phyloP scores from a whole-genome alignment of 1,140 invertebrate species.

The Chironomus striatipennis region DNA sequence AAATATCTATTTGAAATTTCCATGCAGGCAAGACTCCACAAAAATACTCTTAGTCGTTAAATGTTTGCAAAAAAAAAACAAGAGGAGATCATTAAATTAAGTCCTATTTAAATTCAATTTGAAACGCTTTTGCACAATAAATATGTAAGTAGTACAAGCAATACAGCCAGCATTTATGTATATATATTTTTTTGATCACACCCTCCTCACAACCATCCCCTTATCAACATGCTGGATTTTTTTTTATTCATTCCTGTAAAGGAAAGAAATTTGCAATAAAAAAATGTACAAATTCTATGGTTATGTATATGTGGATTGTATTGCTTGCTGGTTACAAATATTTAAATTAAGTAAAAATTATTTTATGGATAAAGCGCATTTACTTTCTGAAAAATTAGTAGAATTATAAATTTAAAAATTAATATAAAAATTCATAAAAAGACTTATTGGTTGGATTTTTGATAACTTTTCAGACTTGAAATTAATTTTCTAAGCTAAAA shows the following conservation, averaged over 20 bases:
- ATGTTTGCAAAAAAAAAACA: not conserved
- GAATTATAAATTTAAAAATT: no score
- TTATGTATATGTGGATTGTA: not conserved
- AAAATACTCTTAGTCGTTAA: not conserved
- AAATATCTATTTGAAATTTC: no score
- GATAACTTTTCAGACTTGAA: no score
- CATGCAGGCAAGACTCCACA: not conserved
- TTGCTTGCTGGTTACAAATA: not conserved
- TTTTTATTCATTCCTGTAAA: not conserved
- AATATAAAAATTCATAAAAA: no score
- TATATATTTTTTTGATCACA: constrained; percentile 10
- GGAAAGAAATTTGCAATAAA: not conserved
- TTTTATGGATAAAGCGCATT: no score
- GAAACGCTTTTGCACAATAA: not conserved
- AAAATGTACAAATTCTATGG: not conserved
- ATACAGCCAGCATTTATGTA: not conserved
- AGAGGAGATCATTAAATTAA: constrained; percentile 22
- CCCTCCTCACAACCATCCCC: not conserved
- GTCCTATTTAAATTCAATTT: constrained; percentile 22
- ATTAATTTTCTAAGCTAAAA: no score
- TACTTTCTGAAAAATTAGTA: no score
- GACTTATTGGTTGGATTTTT: no score
- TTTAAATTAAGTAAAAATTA: no score
- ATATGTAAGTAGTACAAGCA: not conserved
- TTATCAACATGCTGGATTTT: not conserved